Evolutionary conservation across 1,140 invertebrate genomes (phyloP).

Genomic region (Drosophila ogumai): DNA sequence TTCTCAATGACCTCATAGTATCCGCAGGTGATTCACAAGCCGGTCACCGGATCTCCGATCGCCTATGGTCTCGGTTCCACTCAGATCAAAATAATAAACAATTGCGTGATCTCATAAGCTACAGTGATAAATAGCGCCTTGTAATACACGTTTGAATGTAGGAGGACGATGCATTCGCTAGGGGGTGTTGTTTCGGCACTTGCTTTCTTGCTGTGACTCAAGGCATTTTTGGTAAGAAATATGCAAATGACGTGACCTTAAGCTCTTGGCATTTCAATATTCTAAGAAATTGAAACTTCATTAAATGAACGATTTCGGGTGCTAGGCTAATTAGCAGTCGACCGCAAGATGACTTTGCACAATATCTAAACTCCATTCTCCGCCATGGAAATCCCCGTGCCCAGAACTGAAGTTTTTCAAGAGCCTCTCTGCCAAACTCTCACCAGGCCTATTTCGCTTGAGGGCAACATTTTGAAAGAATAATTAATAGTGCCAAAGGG

Average conservation of each 20-base stretch:
- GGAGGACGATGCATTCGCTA: slow-evolving; percentile 20
- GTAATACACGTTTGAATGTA: background rate
- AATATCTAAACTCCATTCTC: slow-evolving; percentile 1
- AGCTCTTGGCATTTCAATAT: slow-evolving; percentile 1
- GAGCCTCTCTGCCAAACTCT: background rate
- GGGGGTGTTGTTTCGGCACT: slow-evolving; percentile 16
- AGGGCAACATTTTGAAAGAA: background rate
- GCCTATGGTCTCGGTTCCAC: slow-evolving; percentile 29
- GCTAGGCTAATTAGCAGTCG: slow-evolving; percentile 23
- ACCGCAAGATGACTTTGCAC: slow-evolving; percentile 38
- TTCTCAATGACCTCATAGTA: slow-evolving; percentile 61
- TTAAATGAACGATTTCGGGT: slow-evolving; percentile 7
- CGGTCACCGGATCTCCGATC: slow-evolving; percentile 19
- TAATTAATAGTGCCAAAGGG: background rate
- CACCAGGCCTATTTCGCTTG: background rate
- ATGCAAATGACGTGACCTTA: slow-evolving; percentile 58
- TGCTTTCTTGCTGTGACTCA: slow-evolving; percentile 55
- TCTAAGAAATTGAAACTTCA: slow-evolving; percentile 4
- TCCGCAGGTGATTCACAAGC: slow-evolving; percentile 53
- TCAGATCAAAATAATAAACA: slow-evolving; percentile 53
- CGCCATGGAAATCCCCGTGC: slow-evolving; percentile 15
- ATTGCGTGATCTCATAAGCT: slow-evolving; percentile 56
- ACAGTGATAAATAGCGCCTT: slow-evolving; percentile 21
- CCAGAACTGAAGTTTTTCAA: slow-evolving; percentile 1
- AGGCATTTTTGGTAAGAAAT: slow-evolving; percentile 53